Percentiles rank a stretch among this genome's conserved stretches.
phyloP scores from a whole-genome alignment of 2,113 vertebrate genomes.

The Theropithecus gelada region DNA sequence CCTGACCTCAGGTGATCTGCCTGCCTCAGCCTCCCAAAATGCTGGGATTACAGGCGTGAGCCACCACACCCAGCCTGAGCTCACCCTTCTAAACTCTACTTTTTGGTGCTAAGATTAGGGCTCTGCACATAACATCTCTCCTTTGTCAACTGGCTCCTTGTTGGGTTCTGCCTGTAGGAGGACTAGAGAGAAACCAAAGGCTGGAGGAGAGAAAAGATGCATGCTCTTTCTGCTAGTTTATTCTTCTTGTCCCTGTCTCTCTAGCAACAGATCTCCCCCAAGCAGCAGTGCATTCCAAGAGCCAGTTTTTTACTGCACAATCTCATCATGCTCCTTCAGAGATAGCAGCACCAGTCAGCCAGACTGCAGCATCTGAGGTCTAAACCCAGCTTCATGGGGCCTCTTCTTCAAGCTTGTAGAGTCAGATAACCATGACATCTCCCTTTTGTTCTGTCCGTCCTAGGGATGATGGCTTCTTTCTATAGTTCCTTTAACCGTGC shows the following conservation, averaged over 20 bases:
- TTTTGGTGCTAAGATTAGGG: not conserved
- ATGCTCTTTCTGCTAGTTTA: not conserved
- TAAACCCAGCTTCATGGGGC: not conserved
- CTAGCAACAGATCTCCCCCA: not conserved
- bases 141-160: not conserved
- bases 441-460: not conserved
- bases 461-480: not conserved
- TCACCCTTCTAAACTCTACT: not conserved
- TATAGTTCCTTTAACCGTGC: rapidly evolving
- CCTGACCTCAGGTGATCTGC: no score
- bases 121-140: not conserved
- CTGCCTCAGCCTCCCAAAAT: no score
- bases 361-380: not conserved
- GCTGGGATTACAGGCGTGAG: no score
- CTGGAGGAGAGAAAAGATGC: not conserved
- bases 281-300: not conserved
- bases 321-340: not conserved
- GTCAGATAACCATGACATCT: not conserved
- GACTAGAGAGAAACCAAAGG: not conserved
- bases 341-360: not conserved
- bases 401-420: not conserved
- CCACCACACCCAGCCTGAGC: no score
- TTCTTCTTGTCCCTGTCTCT: not conserved
- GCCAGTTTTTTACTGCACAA: not conserved
- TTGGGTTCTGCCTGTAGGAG: not conserved